Evolutionary conservation across 1,140 invertebrate species (phyloP), one percentile per base, ranked within the genome.

Genomic region (Neodiprion virginianus): DNA sequence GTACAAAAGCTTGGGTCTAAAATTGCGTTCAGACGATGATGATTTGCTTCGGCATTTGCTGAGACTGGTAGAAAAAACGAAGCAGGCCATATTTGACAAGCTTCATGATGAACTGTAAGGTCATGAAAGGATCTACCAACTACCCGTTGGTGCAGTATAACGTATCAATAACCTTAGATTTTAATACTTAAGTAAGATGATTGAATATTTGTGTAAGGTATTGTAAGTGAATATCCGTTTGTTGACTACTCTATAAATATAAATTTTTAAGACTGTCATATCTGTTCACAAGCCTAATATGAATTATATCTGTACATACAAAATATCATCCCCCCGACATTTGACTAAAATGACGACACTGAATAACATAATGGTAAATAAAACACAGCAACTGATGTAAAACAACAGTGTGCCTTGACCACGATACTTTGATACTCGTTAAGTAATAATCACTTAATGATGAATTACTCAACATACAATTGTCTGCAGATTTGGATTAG

Each of bases 101-200:
- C 14, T 28, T 17, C 85, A 81, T 8, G 86, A 88, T 70, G 86
- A 88, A 75, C 73, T 88, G 67, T 86, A 81, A 78, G 73, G 74
- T 61, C 53, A 14, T 17, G n/a, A 61, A 40, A 40, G 28, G 28
- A 40, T 40, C 28, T 40, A 40, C 28, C 5, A 40, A 28, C 72
- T 71, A 65, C 17, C 12, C 17, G 12, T 65, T 65, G 61, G 12
- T 65, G 61, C 61, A 65, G 12, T 21, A 50, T 12, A 67, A 49
- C 48, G 40, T 48, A 68, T 11, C 47, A 71, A 75, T 72, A 76
- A 74, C 50, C 10, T 73, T 77, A 73, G 65, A 72, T 68, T 71
- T 48, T 76, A 48, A 74, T 75, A 1, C 72, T 69, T 23, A 47
- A 69, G 21, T 69, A 21, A 69, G 17, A 69, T 65, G 12, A 65